Evolutionary conservation across 2,113 vertebrate genomes (phyloP).

Genomic region (Rhombomys opimus): DNA sequence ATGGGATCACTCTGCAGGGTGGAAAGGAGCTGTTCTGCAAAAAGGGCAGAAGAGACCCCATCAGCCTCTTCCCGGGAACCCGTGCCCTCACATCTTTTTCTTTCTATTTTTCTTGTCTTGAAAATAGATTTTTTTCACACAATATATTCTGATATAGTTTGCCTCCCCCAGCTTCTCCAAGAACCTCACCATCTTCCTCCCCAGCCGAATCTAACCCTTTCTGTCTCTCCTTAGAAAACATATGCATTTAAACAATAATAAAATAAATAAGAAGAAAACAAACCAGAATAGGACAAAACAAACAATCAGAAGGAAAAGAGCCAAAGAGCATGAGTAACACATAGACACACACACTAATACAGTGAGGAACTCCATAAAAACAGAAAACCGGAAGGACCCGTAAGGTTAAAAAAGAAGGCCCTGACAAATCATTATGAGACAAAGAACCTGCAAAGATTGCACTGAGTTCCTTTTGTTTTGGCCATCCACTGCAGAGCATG

Average conservation of each 20-base stretch:
- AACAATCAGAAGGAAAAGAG: background rate
- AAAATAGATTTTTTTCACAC: background rate
- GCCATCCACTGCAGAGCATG: background rate
- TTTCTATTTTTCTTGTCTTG: background rate
- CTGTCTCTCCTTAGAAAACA: background rate
- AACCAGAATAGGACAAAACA: background rate
- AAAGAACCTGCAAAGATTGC: background rate
- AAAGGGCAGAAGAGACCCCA: background rate
- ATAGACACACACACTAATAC: background rate
- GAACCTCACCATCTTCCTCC: background rate
- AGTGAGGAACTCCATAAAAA: background rate
- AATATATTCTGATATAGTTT: background rate
- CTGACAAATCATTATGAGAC: background rate
- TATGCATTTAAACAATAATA: background rate
- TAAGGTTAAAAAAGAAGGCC: background rate
- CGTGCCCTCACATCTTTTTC: background rate
- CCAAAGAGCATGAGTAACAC: background rate
- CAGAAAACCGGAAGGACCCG: background rate
- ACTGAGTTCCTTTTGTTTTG: background rate
- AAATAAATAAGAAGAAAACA: background rate
- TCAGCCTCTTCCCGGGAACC: background rate
- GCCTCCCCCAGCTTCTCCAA: background rate
- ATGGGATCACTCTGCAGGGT: background rate
- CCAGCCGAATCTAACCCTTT: background rate
- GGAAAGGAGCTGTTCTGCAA: background rate